Base-by-base conservation (phyloP, 2,113 vertebrate species). In the Oophaga pumilio region DNA sequence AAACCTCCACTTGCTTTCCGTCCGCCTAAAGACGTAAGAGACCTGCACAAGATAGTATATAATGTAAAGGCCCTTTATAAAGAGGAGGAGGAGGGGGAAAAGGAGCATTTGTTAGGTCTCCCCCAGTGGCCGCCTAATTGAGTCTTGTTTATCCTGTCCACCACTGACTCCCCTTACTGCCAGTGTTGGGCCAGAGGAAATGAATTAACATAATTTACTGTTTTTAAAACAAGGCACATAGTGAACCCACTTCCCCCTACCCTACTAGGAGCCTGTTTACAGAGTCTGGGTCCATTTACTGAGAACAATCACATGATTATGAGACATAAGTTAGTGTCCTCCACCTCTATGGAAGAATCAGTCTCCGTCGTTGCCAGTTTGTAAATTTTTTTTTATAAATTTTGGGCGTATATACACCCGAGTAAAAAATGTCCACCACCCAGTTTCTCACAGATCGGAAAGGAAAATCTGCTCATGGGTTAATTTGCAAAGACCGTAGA, bases 171-270 rank as follows among this genome's bases (percentile, higher is more conserved):
- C 86, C 92, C 92, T 89, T 95, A 96, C 94, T 92, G 93, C 91
- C 89, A 71, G 86, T 92, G 91, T 95, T 94, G 94, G 94, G 94
- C 90, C 89, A 90, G 93, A 96, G 96, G 96, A 96, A 96, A 95
- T 94, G 92, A 95, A 95, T 96, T 95, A 95, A 92, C 94, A 95
- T 95, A 96, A 96, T 96, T 96, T 95, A 95, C 94, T 94, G 94
- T 94, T 84, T 91, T 95, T 92, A 93, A 95, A 95, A 89, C 89
- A 85, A 77, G 93, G 90, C 91, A 84, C 92, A 92, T 91, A 91
- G 91, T 87, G 76, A 28, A 64, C 89, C 84, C 87, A 74, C 76
- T 66, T 87, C 3, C 18, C 90, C 86, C 15, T 43, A 43, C 9
- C 43, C 89, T 87, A 76, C 89, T 89, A 6, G 87, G 56, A 89